Evolutionary conservation across 2,113 vertebrate genomes (phyloP).

Genomic region (Semnornis frantzii): DNA sequence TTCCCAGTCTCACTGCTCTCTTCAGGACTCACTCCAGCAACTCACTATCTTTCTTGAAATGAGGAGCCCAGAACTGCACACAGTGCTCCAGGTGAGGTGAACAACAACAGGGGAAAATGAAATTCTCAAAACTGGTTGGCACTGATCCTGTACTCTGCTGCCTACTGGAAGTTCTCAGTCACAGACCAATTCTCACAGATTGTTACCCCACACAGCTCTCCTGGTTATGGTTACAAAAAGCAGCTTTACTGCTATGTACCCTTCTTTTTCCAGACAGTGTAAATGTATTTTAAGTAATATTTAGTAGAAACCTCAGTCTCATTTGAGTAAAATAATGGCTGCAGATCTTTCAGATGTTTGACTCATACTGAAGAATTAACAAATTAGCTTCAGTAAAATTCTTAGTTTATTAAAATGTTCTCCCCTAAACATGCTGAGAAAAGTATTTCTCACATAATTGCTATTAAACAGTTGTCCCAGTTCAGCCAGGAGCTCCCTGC

Average conservation of each 20-base stretch:
- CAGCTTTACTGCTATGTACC: background rate
- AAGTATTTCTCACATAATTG: background rate
- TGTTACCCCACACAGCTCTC: background rate
- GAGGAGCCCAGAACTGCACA: no score
- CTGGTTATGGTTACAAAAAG: background rate
- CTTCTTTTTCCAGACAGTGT: background rate
- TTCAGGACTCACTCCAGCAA: no score
- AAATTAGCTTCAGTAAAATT: background rate
- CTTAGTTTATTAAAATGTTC: background rate
- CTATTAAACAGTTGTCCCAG: background rate
- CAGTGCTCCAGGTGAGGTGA: no score
- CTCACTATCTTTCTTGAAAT: no score
- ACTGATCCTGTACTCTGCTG: no score
- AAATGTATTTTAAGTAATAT: background rate
- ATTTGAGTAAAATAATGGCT: background rate
- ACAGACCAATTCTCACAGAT: background rate
- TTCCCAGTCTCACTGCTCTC: no score
- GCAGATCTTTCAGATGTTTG: background rate
- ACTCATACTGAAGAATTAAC: background rate
- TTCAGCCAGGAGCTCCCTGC: background rate
- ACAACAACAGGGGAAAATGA: background rate
- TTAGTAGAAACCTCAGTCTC: background rate
- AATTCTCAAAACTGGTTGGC: background rate
- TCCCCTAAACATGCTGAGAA: background rate
- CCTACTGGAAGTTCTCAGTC: background rate